Evolutionary conservation across 1,140 invertebrate genomes (phyloP), one percentile per base, ranked within the genome.

Genomic region (Hyles vespertilio): DNA sequence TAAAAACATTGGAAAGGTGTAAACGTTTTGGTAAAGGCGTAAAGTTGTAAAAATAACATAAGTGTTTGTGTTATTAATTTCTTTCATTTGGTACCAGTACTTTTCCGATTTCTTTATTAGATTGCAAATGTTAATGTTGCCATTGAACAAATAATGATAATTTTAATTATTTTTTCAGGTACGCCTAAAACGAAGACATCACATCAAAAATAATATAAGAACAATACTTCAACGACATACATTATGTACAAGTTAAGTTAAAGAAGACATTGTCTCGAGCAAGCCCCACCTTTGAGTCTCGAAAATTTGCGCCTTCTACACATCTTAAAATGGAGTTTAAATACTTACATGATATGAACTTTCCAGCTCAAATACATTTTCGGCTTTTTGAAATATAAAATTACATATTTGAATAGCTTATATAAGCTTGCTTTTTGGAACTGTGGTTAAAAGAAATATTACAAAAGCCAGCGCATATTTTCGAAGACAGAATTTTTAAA

Each of bases 111-210:
- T 40, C 8, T 8, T 5, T 40, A 40, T 40, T 40, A 8, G 22
- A 22, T 22, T 22, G 5, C 9, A 22, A 2, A 48, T n/a, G n/a
- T n/a, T 2, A 48, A 22, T 48, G 47, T 48, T 48, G 22, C 47
- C n/a, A 48, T 6, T 48, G 11, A 48, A 48, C 10, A 11, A 48
- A 48, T n/a, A 12, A 10, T 48, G 47, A 11, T n/a, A 8, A 11
- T 22, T 48, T 48, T 48, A 2, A 48, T 56, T 11, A 3, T 55
- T 49, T 58, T 84, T 85, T 32, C 85, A 88, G 85, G 76, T 88
- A 87, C 72, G 83, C 73, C 63, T 88, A 84, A 86, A 75, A 62
- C 63, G 72, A 72, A 66, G 61, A 72, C 72, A 67, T 69, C 69
- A 70, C 73, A 74, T 70, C 67, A 70, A 72, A 60, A 65, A 70